Base-by-base conservation (phyloP, 2,888 invertebrate species). In the Scaptomyza parva region DNA sequence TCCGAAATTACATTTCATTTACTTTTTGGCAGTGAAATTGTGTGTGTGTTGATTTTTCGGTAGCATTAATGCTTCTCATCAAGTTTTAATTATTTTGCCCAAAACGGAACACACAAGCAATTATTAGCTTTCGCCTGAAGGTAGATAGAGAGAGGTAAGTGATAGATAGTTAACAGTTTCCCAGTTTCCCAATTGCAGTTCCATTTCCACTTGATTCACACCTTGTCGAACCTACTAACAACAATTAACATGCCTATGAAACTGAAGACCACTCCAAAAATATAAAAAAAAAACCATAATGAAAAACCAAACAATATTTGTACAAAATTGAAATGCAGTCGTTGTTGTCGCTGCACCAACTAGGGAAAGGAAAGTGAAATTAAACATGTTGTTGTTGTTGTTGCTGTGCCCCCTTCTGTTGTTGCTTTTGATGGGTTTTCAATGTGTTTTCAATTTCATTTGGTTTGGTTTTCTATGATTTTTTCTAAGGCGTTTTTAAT, bases 281-380 rank as follows among this genome's bases (percentile, higher is more conserved):
- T 0, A 12, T n/a, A n/a, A 0, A n/a, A 33, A 11, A 48, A 43
- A n/a, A 33, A n/a, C 1, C 5, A 33, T 17, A 17, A 61, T 41
- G 44, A 64, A 74, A 74, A 74, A 24, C 35, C 28, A 20, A 12
- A 47, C 47, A 58, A 85, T 62, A 70, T 51, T 52, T 47, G 61
- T 18, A 53, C 18, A 40, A 65, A 75, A 72, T 86, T 85, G 76
- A 78, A 87, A 82, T 82, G 81, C 87, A 78, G 64, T 85, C 47
- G n/a, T n/a, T 3, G 37, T 17, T 51, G 64, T 78, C 50, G 62
- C 62, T 72, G 71, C 62, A 67, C 62, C 77, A 79, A 66, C 45
- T 76, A 68, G 73, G 86, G 82, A 82, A 82, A 82, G 82, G 82
- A 82, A 82, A 82, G 82, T 82, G 82, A 82, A 87, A 87, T 76